Percentiles rank a stretch among this genome's conserved stretches.
These are phyloP conservation scores for Cacoxenus indagator DNA, from an alignment of 2,888 invertebrate genomes.

Conservation along the genomic window DNA sequence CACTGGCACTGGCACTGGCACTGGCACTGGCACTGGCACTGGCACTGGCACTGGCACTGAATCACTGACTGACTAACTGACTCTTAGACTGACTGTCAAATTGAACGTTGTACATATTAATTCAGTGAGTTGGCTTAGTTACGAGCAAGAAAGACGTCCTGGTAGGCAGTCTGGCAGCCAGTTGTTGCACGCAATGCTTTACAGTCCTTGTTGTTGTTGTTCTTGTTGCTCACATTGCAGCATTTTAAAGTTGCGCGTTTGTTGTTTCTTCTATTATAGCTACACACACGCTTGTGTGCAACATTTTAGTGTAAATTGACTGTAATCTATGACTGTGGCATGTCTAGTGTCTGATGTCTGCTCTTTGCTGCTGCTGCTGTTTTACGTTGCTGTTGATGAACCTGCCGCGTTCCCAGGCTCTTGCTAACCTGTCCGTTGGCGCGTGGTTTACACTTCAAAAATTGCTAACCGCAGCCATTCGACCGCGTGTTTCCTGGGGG, in stretches of 20 bases:
- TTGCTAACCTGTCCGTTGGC: not conserved
- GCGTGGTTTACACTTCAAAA: not conserved
- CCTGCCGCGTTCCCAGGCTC: not conserved
- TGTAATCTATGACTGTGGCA: conserved; percentile 24
- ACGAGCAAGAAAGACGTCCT: too few species aligned
- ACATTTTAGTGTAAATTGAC: conserved; percentile 48
- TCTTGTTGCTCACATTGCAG: conserved; percentile 1
- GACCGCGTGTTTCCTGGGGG: not conserved
- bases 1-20: too few species aligned
- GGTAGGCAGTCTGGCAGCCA: too few species aligned
- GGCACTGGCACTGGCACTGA: too few species aligned
- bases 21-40: too few species aligned
- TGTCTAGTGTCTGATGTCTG: not conserved
- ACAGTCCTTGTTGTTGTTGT: not conserved
- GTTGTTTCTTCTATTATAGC: not conserved
- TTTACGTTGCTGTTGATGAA: not conserved
- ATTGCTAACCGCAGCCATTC: not conserved
- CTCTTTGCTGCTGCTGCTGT: not conserved
- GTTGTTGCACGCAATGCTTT: too few species aligned
- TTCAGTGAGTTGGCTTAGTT: conserved; percentile 2
- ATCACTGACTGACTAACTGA: not conserved
- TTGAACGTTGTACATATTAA: too few species aligned
- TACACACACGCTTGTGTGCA: conserved; percentile 45
- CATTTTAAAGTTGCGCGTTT: not conserved
- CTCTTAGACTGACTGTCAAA: not conserved